Base-by-base conservation (phyloP, 2,797 vertebrate genomes). In the Carcharodon carcharias region DNA sequence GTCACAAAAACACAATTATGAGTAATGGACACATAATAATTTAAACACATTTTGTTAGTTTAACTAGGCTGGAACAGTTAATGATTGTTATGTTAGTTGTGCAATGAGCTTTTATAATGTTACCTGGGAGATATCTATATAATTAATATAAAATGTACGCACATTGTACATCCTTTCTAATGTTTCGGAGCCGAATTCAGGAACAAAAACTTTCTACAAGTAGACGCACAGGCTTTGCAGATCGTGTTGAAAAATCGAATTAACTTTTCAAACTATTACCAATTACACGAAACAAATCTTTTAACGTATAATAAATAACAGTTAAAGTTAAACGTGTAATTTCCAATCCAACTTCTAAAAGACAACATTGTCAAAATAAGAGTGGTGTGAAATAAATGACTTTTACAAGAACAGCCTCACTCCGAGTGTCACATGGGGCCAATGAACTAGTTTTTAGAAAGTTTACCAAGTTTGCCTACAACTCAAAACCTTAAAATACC, bases 381-480 rank as follows among this genome's bases (percentile, higher is more conserved):
- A 40, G 7, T 31, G n/a, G n/a, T 45, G 63, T 14, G 91, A 67
- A 45, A 65, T 92, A 40, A 40, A 65, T 65, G 6, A 40, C 58
- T 92, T 92, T 65, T n/a, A 35, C 58, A 61, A 40, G 58, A 92
- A 92, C 40, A 93, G 21, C 2, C 40, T 45, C n/a, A 45, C n/a
- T 45, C 89, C 6, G 35, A 92, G 89, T 21, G 8, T 93, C 61
- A 45, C 18, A 65, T 40, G 50, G 21, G 61, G 28, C 91, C 63
- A 63, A 14, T 63, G 31, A 63, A 89, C n/a, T 63, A 92, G 91
- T 67, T 91, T 88, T 89, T 2, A 63, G 40, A 67, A 93, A 93
- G 61, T 93, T 93, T 65, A 93, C n/a, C 63, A 93, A 93, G 91
- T 93, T 92, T 93, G 63, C 3, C 61, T 40, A 23, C n/a, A 45